Evolutionary conservation across 2,797 vertebrate genomes (phyloP), one percentile per base, ranked within the genome.

Genomic region (Yasuhikotakia modesta): DNA sequence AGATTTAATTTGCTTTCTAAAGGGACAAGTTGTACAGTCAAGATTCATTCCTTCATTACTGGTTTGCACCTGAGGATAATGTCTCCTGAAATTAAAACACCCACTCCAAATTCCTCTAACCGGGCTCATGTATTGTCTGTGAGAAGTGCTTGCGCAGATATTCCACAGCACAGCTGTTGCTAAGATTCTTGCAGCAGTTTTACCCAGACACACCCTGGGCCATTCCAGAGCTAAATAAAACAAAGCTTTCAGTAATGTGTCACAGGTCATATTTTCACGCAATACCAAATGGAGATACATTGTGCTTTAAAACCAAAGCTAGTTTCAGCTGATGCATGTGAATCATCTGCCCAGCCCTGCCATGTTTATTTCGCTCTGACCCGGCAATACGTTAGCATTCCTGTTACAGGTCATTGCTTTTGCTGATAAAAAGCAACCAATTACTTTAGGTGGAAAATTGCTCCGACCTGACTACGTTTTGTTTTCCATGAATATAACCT

Each of bases 401-500:
- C 73, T 80, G 79, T 71, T 57, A 58, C 66, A 81, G 71, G 81
- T 86, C 83, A 75, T 55, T 75, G 78, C 75, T 55, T 78, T 21
- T 2, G 50, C 76, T 79, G 83, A 88, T 81, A 85, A 85, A 82
- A 83, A 55, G 79, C 80, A 82, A 85, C 19, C 1, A 21, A 43
- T 81, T 58, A 45, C 64, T 79, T n/a, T 32, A 83, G 76, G 76
- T 86, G 85, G 83, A 89, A 91, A 87, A 83, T 79, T 79, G 79
- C 74, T 75, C 67, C 82, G 81, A 86, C 80, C 69, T 76, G 76
- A 84, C 69, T 76, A 81, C 86, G 88, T 90, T 88, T 85, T 74
- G 83, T 87, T 90, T 86, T 83, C 78, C 82, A 81, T 66, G 82
- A 83, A 90, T 88, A 84, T 66, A 81, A 69, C 71, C 68, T 71